Evolutionary conservation across 2,797 vertebrate species (phyloP), one percentile per base, ranked within the genome.

Genomic region (Manis pentadactyla): DNA sequence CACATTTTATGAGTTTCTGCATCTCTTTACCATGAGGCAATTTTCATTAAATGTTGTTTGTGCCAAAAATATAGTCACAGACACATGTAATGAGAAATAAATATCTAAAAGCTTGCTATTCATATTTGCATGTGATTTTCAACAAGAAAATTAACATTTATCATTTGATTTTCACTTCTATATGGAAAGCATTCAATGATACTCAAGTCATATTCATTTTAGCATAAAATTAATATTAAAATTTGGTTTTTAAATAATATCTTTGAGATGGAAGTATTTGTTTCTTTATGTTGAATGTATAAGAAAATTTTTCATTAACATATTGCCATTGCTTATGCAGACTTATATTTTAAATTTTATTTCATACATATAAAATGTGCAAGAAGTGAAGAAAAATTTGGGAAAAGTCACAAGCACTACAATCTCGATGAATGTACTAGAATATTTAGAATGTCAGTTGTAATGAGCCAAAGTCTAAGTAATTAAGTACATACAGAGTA

Each of bases 401-500:
- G 42, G 55, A 25, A 91, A 42, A 96, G 37, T 73, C 31, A 63
- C 73, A 42, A 95, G 61, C 27, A 29, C 79, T 19, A 55, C 29
- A 66, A 75, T 87, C 96, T 91, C 59, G 51, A 90, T 57, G 49
- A 11, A 21, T 93, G 46, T 53, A 74, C 82, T 93, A 94, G 96
- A 83, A 96, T 18, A 96, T 97, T 94, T 97, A 88, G 46, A 97
- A 74, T 71, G 94, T 42, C 71, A 27, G 0, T 94, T 93, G 3
- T 59, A 97, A 97, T 96, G 68, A 98, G 89, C 31, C 82, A 87
- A 66, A 96, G 46, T 88, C 79, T 97, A 55, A 68, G n/a, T 93
- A 95, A 98, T 97, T 97, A 97, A 93, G 31, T 84, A 63, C 57
- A 95, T 97, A 71, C 49, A 68, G 29, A 90, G 17, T 46, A 94